Percentiles rank a stretch among this genome's conserved stretches.
Evolutionary conservation across 2,113 vertebrate genomes (phyloP).

Genomic region (Rynchops niger): DNA sequence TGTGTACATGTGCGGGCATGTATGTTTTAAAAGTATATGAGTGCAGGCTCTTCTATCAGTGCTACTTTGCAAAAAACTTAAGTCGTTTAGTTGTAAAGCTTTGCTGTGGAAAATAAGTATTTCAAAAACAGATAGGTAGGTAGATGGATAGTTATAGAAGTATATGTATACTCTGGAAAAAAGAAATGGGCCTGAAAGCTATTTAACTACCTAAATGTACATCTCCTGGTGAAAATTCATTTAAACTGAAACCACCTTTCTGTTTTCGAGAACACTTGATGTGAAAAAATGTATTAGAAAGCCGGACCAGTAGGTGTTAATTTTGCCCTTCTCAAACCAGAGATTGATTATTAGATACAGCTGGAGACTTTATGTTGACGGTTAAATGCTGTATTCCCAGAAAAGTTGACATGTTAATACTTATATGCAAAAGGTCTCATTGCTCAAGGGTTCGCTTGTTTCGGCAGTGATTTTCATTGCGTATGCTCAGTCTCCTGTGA

Average conservation of each 20-base stretch:
- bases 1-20: accelerated
- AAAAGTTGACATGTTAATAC: slow-evolving; percentile 18
- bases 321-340: slow-evolving; percentile 18
- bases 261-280: neutral
- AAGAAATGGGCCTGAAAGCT: neutral
- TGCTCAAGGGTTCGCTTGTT: slow-evolving; percentile 19
- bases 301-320: neutral
- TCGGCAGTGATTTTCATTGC: neutral
- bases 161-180: neutral
- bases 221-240: neutral
- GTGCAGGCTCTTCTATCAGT: neutral
- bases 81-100: neutral
- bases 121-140: neutral
- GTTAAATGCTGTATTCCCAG: slow-evolving; percentile 18
- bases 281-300: neutral
- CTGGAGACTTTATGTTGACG: slow-evolving; percentile 1
- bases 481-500: neutral
- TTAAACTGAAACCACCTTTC: neutral
- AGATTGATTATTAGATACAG: slow-evolving; percentile 12
- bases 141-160: neutral
- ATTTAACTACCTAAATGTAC: neutral
- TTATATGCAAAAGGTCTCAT: neutral
- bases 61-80: neutral
- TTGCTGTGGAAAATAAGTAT: neutral
- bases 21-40: neutral